Evolutionary conservation across 2,113 vertebrate species (phyloP).

Genomic region (Zootoca vivipara): DNA sequence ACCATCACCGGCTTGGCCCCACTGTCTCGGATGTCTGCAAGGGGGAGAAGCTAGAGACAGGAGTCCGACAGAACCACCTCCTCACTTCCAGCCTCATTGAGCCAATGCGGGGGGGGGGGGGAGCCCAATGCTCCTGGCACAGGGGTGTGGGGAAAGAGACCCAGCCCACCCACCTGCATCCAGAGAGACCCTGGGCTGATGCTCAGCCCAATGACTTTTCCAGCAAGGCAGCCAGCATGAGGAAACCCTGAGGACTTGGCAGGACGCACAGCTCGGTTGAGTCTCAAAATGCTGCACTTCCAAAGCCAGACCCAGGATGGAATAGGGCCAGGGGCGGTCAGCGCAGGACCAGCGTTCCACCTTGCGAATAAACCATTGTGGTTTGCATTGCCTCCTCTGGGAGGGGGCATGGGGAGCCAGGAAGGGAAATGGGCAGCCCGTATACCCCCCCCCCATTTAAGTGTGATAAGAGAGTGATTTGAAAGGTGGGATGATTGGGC

Average conservation of each 20-base stretch:
- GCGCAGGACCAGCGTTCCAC: not conserved
- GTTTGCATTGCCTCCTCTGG: conserved; percentile 41
- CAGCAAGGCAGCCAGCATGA: not conserved
- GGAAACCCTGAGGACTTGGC: not conserved
- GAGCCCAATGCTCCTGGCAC: conserved; percentile 27
- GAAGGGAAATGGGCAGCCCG: not conserved
- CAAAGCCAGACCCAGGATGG: not conserved
- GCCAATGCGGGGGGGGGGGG: conserved; percentile 20
- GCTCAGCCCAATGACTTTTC: not conserved
- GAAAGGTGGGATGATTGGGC: too few species aligned
- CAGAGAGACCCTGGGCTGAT: not conserved
- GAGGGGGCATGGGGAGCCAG: not conserved
- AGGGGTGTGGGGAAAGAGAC: conserved; percentile 35
- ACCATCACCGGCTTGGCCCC: conserved; percentile 99
- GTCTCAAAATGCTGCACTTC: not conserved
- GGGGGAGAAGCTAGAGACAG: conserved; percentile 66
- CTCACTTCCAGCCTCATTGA: conserved; percentile 37
- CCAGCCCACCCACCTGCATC: not conserved
- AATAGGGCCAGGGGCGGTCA: not conserved
- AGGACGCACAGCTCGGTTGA: accelerated
- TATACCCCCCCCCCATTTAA: too few species aligned
- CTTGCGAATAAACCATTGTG: conserved; percentile 32
- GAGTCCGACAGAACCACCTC: accelerated
- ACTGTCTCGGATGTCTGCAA: conserved; percentile 99
- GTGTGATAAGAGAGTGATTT: not conserved